Evolutionary conservation across 2,888 invertebrate genomes (phyloP).

Genomic region (Minunthozetes semirufus): DNA sequence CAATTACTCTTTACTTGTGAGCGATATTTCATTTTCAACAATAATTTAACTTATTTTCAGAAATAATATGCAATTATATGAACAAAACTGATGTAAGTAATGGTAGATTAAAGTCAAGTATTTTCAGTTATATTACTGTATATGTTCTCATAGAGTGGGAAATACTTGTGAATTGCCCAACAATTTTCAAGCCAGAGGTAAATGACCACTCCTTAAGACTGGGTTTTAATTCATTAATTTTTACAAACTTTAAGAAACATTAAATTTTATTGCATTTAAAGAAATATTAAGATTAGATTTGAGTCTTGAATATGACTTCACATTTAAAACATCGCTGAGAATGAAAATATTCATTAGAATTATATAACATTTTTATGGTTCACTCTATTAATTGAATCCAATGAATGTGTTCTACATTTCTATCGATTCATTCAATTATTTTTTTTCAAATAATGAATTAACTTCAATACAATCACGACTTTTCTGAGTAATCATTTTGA

Average conservation of each 20-base stretch:
- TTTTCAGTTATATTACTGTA: not conserved
- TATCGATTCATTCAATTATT: too few relatives aligned
- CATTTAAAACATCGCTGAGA: too few relatives aligned
- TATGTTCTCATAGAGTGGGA: not conserved
- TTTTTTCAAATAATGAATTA: too few relatives aligned
- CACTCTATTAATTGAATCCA: too few relatives aligned
- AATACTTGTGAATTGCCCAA: not conserved
- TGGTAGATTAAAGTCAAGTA: not conserved
- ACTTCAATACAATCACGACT: too few relatives aligned
- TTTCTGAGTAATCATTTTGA: too few relatives aligned
- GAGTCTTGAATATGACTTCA: too few relatives aligned
- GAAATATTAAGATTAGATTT: not conserved
- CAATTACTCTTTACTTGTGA: not conserved
- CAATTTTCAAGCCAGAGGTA: not conserved
- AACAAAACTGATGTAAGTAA: too few relatives aligned
- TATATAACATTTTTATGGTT: too few relatives aligned
- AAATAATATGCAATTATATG: not conserved
- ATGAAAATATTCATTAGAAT: too few relatives aligned
- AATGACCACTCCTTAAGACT: not conserved
- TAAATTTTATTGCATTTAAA: not conserved
- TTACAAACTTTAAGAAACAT: not conserved
- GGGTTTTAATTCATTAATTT: not conserved
- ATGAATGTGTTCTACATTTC: too few relatives aligned
- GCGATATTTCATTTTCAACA: not conserved
- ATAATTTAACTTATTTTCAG: not conserved